These are phyloP conservation scores for Rhinatrema bivittatum DNA, from an alignment of 2,797 vertebrate genomes.

Conservation along the genomic window DNA sequence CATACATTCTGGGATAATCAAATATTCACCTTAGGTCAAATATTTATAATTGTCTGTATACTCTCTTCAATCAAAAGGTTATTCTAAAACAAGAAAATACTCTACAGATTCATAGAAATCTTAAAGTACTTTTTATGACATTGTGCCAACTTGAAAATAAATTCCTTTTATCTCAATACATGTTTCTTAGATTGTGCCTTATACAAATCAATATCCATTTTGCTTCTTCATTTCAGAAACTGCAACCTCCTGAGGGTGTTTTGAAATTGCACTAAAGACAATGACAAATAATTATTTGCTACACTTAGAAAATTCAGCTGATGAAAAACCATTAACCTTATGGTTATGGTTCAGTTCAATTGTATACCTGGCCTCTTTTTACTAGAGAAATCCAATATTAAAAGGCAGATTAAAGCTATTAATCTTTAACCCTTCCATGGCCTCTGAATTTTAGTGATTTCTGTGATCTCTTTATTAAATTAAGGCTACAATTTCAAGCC, in stretches of 20 bases:
- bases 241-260: conserved; percentile 39
- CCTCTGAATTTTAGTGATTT: conserved; percentile 25
- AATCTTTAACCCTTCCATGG: conserved; percentile 57
- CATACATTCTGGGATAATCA: no score
- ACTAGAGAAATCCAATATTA: conserved; percentile 53
- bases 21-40: no score
- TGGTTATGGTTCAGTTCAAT: conserved; percentile 53
- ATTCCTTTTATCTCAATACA: no score
- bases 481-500: no score
- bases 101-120: no score
- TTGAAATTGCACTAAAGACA: conserved; percentile 40
- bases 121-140: no score
- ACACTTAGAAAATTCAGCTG: conserved; percentile 58
- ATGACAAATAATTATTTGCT: conserved; percentile 59
- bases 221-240: conserved; percentile 19
- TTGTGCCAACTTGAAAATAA: no score
- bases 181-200: no score
- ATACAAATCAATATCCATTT: conserved; percentile 41
- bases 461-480: conserved; percentile 37
- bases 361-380: conserved; percentile 54
- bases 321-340: conserved; percentile 63
- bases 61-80: no score
- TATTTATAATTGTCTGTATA: no score
- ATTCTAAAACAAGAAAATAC: no score
- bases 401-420: conserved; percentile 63